Evolutionary conservation across 2,113 vertebrate species (phyloP), one percentile per base, ranked within the genome.

Genomic region (Galbula dea): DNA sequence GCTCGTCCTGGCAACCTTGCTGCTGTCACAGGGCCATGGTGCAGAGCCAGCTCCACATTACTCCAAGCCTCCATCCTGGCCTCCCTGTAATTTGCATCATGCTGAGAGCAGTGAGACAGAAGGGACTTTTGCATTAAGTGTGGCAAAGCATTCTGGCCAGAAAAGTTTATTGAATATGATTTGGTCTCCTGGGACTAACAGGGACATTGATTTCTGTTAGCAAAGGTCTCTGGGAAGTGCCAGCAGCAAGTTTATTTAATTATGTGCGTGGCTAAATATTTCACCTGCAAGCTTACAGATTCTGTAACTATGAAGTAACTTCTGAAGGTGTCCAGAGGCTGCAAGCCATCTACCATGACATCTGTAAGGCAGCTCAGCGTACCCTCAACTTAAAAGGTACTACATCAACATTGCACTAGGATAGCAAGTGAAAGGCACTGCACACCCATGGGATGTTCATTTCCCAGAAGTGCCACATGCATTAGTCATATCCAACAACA

Each of bases 61-160:
- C 30, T 12, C 72, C 17, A 65, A 43, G 83, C n/a, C 80, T 15
- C 45, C 22, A 7, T 16, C 34, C 4, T 1, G 26, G n/a, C 54
- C 19, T 36, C 73, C 67, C 30, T 32, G 6, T 23, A 1, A 7
- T 9, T 8, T 8, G 32, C 45, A 18, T 3, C 6, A 0, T 15
- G 32, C 16, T 11, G 39, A 41, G 27, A 68, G 61, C 54, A 30
- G 29, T 26, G 51, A 29, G 51, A 46, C 46, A 20, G 46, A 67
- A n/a, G 59, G 26, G 22, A 16, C 36, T 49, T 32, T 1, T 7
- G 49, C 37, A 13, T 11, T 26, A 49, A 57, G 43, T 51, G 13
- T 24, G 51, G 15, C 58, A 29, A 39, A 24, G 11, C 2, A 7
- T 30, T 37, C 54, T 30, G 57, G 36, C 83, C 83, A 46, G 62